These are phyloP conservation scores for Torymus tubicola DNA, from an alignment of 2,888 invertebrate species.

Conservation along the genomic window DNA sequence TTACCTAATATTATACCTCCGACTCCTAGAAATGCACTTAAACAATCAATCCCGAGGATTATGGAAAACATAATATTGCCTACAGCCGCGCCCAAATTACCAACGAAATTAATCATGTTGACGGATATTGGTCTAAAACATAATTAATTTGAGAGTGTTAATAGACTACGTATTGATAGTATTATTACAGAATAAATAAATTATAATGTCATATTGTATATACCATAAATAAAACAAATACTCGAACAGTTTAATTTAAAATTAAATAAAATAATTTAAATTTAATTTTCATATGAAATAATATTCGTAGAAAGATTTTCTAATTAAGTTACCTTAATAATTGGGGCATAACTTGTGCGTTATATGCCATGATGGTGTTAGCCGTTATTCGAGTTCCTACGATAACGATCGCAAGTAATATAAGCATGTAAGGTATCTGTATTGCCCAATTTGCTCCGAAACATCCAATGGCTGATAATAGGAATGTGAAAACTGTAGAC, in stretches of 20 bases:
- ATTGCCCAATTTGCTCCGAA: conserved; percentile 72
- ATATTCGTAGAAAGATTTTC: neutral
- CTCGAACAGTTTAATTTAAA: no score
- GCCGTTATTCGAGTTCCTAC: conserved; percentile 70
- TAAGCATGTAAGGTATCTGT: conserved; percentile 70
- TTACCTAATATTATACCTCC: conserved; percentile 67
- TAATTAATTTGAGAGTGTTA: neutral
- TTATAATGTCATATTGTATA: no score
- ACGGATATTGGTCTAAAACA: conserved; percentile 67
- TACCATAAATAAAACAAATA: no score
- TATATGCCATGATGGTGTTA: conserved; percentile 70
- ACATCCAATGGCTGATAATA: conserved; percentile 68
- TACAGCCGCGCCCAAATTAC: conserved; percentile 69
- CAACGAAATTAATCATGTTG: conserved; percentile 66
- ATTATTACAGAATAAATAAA: no score
- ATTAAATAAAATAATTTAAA: no score
- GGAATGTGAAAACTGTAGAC: conserved; percentile 64
- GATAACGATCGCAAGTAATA: conserved; percentile 68
- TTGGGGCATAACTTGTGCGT: conserved; percentile 69
- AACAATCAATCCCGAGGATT: conserved; percentile 67
- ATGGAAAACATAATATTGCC: conserved; percentile 72
- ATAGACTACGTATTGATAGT: neutral
- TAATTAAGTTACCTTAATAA: conserved; percentile 69
- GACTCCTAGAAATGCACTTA: conserved; percentile 68
- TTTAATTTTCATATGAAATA: no score